These are phyloP conservation scores for Dromaius novaehollandiae DNA, from an alignment of 2,113 vertebrate species.

Conservation along the genomic window DNA sequence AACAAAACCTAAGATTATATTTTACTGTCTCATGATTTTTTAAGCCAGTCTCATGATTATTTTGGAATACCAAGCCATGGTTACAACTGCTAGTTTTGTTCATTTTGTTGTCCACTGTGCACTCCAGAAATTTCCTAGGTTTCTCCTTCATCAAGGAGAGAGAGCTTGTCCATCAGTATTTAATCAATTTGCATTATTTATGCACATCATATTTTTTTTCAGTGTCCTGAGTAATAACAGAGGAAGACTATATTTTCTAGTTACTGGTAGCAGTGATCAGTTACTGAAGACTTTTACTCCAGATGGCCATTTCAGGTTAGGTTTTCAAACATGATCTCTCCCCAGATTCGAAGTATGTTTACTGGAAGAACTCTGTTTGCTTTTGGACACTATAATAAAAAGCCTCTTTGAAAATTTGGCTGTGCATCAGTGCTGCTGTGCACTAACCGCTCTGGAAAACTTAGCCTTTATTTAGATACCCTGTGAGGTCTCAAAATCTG, in stretches of 20 bases:
- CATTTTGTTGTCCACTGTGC: background rate
- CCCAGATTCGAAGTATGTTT: background rate
- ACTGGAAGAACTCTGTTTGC: background rate
- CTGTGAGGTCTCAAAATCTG: background rate
- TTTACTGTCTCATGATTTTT: background rate
- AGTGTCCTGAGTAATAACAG: background rate
- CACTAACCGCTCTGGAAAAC: background rate
- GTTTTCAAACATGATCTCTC: background rate
- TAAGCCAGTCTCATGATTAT: background rate
- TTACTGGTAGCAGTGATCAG: background rate
- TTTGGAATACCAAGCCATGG: background rate
- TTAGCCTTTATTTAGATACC: background rate
- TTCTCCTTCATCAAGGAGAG: background rate
- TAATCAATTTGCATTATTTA: conserved; percentile 22
- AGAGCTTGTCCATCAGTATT: background rate
- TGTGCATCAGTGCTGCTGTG: accelerated
- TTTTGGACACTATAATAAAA: background rate
- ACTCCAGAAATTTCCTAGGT: background rate
- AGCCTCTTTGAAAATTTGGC: background rate
- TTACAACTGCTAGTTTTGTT: background rate
- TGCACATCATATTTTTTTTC: background rate
- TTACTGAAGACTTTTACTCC: background rate
- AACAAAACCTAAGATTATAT: background rate
- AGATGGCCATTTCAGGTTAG: background rate
- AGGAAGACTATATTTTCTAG: background rate